Evolutionary conservation across 2,888 invertebrate genomes (phyloP), one percentile per base, ranked within the genome.

Genomic region (Sesia apiformis): DNA sequence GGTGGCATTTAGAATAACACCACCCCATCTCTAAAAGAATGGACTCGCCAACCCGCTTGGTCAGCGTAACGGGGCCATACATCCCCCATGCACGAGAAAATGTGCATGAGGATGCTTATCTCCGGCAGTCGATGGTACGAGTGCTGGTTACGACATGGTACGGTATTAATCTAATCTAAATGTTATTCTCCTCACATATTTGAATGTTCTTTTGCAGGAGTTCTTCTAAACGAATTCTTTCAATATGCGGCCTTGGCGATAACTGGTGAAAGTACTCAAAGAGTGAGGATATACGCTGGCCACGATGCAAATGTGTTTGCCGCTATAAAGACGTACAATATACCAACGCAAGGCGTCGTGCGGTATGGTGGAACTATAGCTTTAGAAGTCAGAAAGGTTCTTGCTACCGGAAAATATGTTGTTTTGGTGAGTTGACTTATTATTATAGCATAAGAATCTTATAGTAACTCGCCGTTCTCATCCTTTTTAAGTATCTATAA

Each of bases 241-340:
- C 41, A 40, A 0, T 58, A 58, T 49, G 66, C 65, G 1, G 61
- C 62, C 8, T 53, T 57, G 7, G 41, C 65, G 0, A 60, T 67
- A 3, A 53, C 62, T 3, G 72, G 70, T 0, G 57, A 56, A 2
- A 58, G 62, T 4, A 61, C 63, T 0, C 64, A 56, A 3, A 58
- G 56, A 6, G 56, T 74, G 4, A 62, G 66, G n/a, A 50, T 71
- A 4, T 65, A 68, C 55, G 74, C 74, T 3, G 72, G 65, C 3
- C 74, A 74, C 5, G 74, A 74, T 40, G 4, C 60, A 3, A 74
- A 68, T 53, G 72, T 74, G 0, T 70, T 55, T 7, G 49, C 65
- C 0, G 40, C 62, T 46, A 57, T 57, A 0, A 61, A 60, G 23
- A 64, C 67, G 0, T 57, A 59, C 39, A 52, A 65, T 4, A 54